Base-by-base conservation (phyloP, 2,888 invertebrate species). In the Lasioglossum villosulum region DNA sequence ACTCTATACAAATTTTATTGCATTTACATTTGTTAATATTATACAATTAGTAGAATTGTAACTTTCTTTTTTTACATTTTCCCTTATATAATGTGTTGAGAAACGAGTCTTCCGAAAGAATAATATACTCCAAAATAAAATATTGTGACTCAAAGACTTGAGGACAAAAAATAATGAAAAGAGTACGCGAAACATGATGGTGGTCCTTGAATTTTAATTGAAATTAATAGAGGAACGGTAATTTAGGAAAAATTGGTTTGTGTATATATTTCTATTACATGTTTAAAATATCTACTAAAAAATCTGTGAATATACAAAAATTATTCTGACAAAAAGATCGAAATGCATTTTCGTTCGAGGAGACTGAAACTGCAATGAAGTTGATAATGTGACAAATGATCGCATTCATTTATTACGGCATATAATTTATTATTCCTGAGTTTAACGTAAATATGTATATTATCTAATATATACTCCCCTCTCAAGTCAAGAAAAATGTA, bases 11-110 rank as follows among this genome's bases (percentile, higher is more conserved):
- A 42, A 74, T 74, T 78, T 45, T 42, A 45, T 14, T 75, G 74
- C 71, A 84, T 84, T 84, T 84, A 78, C 59, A 56, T 63, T 83
- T 83, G n/a, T 72, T 75, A 8, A 66, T 56, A 45, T 73, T 37
- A 16, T 75, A 37, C 14, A 34, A 19, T 56, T 52, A 16, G 2
- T 30, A 63, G 14, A 6, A 71, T 70, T 75, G 19, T 75, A 75
- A 56, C n/a, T n/a, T n/a, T 56, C 30, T 16, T 83, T 84, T 79
- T 84, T 45, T 39, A 19, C n/a, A 42, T 71, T 39, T 77, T 12
- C 4, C 39, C 39, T 78, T 23, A 14, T 70, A 52, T 42, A 70
- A 75, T 27, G 12, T 30, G 23, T 70, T 82, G 72, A 72, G 10
- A 45, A 72, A 27, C 45, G 45, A 39, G 84, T 84, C 84, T 84